Base-by-base conservation (phyloP, 53 echinoderm and acorn worm species). In the Temnopleurus reevesii region DNA sequence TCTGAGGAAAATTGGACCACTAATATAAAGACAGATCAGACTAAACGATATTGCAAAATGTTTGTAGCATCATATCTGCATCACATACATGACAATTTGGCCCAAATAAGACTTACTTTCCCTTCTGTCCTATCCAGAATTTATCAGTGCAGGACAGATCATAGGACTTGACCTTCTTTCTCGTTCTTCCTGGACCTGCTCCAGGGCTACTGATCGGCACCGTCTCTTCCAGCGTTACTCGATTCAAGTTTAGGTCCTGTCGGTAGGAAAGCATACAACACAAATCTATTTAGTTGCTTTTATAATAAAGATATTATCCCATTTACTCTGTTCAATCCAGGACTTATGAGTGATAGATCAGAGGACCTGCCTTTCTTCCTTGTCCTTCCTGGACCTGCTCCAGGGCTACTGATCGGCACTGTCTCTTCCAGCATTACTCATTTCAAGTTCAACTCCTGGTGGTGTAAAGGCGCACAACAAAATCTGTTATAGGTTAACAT, bases 41-140 rank as follows among this genome's bases (percentile, higher is more conserved):
- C n/a, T n/a, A n/a, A n/a, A n/a, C n/a, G n/a, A n/a, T n/a, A n/a
- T n/a, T n/a, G n/a, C n/a, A n/a, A n/a, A n/a, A n/a, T n/a, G n/a
- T n/a, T n/a, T n/a, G n/a, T n/a, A n/a, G n/a, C n/a, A n/a, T n/a
- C n/a, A n/a, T n/a, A n/a, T n/a, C n/a, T n/a, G n/a, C n/a, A n/a
- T n/a, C n/a, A n/a, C n/a, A n/a, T n/a, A n/a, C n/a, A n/a, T n/a
- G n/a, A n/a, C n/a, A n/a, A n/a, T n/a, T n/a, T n/a, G n/a, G n/a
- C n/a, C n/a, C n/a, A n/a, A n/a, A n/a, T 43, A 21, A 43, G 30
- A 93, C 95, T 96, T 83, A 99, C 99, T 95, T 99, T 91, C 99
- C 99, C 89, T 99, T 99, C 88, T 99, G 99, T n/a, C 63, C 81
- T 12, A 93, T 89, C 99, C 99, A 99, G 89, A 99, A 99, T 76